A percentile compares a stretch with the other conserved stretches of the same genome.
phyloP scores from a whole-genome alignment of 2,888 invertebrate species.

The Dolichomitus sp. region DNA sequence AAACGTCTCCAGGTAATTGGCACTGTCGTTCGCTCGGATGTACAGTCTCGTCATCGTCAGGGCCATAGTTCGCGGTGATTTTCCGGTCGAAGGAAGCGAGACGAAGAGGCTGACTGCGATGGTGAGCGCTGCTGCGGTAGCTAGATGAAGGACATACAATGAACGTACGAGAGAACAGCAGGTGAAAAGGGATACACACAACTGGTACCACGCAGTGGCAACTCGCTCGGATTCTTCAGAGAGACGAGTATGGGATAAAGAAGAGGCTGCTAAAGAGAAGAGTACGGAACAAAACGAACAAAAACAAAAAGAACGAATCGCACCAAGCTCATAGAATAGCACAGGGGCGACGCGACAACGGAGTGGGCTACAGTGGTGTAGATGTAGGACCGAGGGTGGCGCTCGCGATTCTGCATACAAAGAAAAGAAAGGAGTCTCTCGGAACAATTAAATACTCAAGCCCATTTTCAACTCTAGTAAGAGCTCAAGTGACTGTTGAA shows the following conservation, averaged over 20 bases:
- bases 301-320: slow-evolving; percentile 20
- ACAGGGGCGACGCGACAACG: slow-evolving; percentile 22
- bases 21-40: slow-evolving; percentile 18
- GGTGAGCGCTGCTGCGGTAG: slow-evolving; percentile 5
- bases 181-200: slow-evolving; percentile 47
- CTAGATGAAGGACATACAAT: slow-evolving; percentile 19
- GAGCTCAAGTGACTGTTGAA: slow-evolving; percentile 48
- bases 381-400: slow-evolving; percentile 15
- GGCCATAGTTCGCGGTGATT: slow-evolving; percentile 33
- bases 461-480: slow-evolving; percentile 58
- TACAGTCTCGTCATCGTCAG: neutral
- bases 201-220: slow-evolving; percentile 31
- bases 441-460: slow-evolving; percentile 45
- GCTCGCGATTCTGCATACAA: slow-evolving; percentile 29
- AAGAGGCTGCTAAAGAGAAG: slow-evolving; percentile 13
- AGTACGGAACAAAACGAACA: slow-evolving; percentile 12
- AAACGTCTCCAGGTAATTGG: slow-evolving; percentile 49
- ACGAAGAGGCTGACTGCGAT: slow-evolving; percentile 38
- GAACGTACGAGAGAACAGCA: slow-evolving; percentile 45
- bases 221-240: slow-evolving; percentile 34
- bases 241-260: slow-evolving; percentile 21
- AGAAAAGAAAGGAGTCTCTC: slow-evolving; percentile 18
- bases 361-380: slow-evolving; percentile 6
- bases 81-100: slow-evolving; percentile 57
- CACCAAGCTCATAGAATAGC: slow-evolving; percentile 25